A percentile compares a stretch with the other conserved stretches of the same genome.
Evolutionary conservation across 2,113 vertebrate species (phyloP).

Genomic region (Cettia cetti): DNA sequence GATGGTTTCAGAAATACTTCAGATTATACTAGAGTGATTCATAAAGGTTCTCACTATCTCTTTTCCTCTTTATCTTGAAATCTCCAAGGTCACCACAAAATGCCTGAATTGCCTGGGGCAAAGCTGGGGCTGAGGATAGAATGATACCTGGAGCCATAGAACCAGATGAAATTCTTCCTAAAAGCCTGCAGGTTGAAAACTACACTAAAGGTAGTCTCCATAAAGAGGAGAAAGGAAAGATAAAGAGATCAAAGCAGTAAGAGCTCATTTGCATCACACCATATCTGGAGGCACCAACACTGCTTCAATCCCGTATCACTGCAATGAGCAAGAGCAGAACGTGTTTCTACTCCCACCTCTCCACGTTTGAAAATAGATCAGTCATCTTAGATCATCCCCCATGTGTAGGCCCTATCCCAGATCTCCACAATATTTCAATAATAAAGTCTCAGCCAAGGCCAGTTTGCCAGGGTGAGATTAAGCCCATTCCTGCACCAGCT

Average conservation of each 20-base stretch:
- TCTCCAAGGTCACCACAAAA: slow-evolving; percentile 53
- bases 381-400: slow-evolving; percentile 14
- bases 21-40: slow-evolving; percentile 43
- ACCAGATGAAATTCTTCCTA: slow-evolving; percentile 13
- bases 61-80: slow-evolving; percentile 40
- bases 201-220: not conserved
- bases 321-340: slow-evolving; percentile 20
- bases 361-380: slow-evolving; percentile 39
- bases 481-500: not conserved
- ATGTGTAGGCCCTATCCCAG: not conserved
- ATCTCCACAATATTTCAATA: not conserved
- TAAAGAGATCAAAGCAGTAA: slow-evolving; percentile 45
- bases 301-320: not conserved
- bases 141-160: not conserved
- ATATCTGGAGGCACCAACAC: slow-evolving; percentile 49
- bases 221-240: slow-evolving; percentile 47
- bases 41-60: slow-evolving; percentile 47
- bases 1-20: slow-evolving; percentile 40
- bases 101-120: not conserved
- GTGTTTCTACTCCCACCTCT: slow-evolving; percentile 55
- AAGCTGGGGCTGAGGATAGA: not conserved
- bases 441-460: not conserved
- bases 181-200: slow-evolving; percentile 38
- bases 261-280: slow-evolving; percentile 20
- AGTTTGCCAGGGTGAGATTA: not conserved